Conservation (phyloP, 2,888 invertebrate genomes). For the Tenodera sinensis region DNA sequence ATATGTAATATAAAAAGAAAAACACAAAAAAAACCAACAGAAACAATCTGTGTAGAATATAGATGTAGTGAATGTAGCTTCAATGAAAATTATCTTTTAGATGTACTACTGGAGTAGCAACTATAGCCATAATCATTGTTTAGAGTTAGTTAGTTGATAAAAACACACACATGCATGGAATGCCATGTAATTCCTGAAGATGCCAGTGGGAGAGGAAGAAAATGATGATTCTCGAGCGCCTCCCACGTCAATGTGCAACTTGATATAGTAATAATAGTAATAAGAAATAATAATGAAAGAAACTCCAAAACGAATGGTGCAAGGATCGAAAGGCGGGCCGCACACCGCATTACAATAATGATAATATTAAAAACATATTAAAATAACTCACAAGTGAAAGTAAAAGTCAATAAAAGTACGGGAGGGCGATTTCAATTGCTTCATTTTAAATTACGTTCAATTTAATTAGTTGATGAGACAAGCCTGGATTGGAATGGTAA, state of each 20-base stretch:
- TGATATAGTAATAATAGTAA: background rate
- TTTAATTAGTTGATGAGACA: background rate
- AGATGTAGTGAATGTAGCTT: constrained; percentile 28
- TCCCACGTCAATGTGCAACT: background rate
- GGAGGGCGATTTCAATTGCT: background rate
- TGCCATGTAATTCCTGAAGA: constrained; percentile 9
- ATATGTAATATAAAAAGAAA: constrained; percentile 18
- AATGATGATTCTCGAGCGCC: background rate
- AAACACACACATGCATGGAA: background rate
- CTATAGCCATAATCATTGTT: constrained; percentile 22
- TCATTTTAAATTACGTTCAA: no score
- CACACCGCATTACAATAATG: constrained; percentile 17
- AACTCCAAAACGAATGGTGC: constrained; percentile 13
- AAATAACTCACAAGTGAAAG: background rate
- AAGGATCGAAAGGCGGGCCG: background rate
- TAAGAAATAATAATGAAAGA: background rate
- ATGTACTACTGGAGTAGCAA: constrained; percentile 24
- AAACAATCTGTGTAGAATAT: constrained; percentile 22
- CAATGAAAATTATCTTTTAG: constrained; percentile 25
- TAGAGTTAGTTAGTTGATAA: constrained; percentile 21
- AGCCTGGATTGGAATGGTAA: background rate
- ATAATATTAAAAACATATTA: constrained; percentile 1
- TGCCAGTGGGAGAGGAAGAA: background rate
- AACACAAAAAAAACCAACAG: constrained; percentile 14
- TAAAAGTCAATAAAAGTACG: background rate